Evolutionary conservation across 1,140 invertebrate genomes (phyloP).

Genomic region (Phocides pigmalion): DNA sequence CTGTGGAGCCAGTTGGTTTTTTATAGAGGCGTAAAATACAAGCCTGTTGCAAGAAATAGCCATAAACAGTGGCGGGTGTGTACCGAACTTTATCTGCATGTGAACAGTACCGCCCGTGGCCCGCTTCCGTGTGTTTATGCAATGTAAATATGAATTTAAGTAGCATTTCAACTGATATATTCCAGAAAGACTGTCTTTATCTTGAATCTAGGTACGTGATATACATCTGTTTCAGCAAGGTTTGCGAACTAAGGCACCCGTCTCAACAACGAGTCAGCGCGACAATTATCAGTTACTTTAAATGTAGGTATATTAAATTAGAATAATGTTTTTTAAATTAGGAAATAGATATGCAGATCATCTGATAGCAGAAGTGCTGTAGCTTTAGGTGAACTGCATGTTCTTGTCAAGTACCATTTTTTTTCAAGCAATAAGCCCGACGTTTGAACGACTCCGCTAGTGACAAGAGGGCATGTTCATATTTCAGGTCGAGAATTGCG

Average conservation of each 20-base stretch:
- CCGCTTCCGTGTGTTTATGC: constrained; percentile 37
- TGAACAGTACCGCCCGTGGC: constrained; percentile 38
- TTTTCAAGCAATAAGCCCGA: too few relatives aligned
- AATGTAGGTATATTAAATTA: too few relatives aligned
- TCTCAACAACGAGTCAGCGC: not conserved
- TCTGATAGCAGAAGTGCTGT: too few relatives aligned
- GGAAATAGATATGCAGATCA: too few relatives aligned
- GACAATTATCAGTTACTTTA: too few relatives aligned
- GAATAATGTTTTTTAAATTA: too few relatives aligned
- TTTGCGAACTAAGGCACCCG: constrained; percentile 12
- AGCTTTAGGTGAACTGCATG: too few relatives aligned
- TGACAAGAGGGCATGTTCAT: too few relatives aligned
- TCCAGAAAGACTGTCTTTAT: constrained; percentile 22
- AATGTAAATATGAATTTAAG: constrained; percentile 39
- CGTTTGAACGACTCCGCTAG: too few relatives aligned
- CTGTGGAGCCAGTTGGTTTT: constrained; percentile 12
- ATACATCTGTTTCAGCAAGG: constrained; percentile 33
- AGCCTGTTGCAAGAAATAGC: constrained; percentile 51
- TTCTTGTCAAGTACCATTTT: too few relatives aligned
- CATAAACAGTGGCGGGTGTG: constrained; percentile 60
- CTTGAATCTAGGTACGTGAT: constrained; percentile 26
- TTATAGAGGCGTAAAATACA: constrained; percentile 61
- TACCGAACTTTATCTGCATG: constrained; percentile 46
- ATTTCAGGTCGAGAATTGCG: too few relatives aligned
- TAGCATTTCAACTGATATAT: constrained; percentile 29